Percentiles rank a stretch among this genome's conserved stretches.
These are phyloP conservation scores for Formica selysi DNA, from an alignment of 1,140 invertebrate genomes.

Conservation along the genomic window DNA sequence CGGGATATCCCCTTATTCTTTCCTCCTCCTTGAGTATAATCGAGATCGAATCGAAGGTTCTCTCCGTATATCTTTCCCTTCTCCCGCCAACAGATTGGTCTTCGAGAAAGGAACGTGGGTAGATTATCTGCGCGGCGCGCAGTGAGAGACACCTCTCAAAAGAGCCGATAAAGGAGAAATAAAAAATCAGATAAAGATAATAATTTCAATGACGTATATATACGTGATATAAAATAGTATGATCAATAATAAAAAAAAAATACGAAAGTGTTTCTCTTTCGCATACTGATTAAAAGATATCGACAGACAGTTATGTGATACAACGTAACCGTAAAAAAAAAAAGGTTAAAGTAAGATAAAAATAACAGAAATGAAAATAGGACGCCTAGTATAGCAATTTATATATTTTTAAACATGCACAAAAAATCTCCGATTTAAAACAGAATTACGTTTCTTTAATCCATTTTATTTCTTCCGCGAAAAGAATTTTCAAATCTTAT, in stretches of 20 bases:
- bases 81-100: constrained; percentile 64
- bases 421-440: background rate
- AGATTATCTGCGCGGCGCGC: constrained; percentile 59
- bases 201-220: constrained; percentile 39
- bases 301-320: background rate
- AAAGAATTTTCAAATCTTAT: background rate
- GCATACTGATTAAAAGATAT: background rate
- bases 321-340: background rate
- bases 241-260: background rate
- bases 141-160: constrained; percentile 12
- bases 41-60: constrained; percentile 77
- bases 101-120: constrained; percentile 49
- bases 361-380: constrained; percentile 12
- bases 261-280: background rate
- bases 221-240: no score
- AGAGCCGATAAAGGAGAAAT: constrained; percentile 51
- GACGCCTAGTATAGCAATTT: background rate
- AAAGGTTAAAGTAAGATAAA: constrained; percentile 13
- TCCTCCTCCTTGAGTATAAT: constrained; percentile 72
- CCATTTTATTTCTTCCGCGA: background rate
- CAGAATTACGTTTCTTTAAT: background rate
- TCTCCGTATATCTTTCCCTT: constrained; percentile 44
- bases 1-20: constrained; percentile 8
- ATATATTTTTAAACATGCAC: background rate
- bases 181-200: constrained; percentile 50